Percentiles rank a stretch among this genome's conserved stretches.
Evolutionary conservation across 2,797 vertebrate genomes (phyloP).

Genomic region (Cichlasoma orientale): DNA sequence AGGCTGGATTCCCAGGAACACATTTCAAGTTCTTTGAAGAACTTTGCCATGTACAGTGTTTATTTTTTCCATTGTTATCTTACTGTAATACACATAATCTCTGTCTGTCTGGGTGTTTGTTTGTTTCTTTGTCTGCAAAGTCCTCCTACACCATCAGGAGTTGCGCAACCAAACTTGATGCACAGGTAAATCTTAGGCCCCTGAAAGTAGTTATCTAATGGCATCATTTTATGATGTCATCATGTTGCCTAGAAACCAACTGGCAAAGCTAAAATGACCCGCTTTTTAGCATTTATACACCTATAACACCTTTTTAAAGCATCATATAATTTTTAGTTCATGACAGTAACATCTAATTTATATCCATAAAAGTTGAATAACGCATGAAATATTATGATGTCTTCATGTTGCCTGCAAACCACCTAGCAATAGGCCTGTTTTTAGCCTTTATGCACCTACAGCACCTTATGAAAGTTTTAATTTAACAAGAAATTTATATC

Average conservation of each 20-base stretch:
- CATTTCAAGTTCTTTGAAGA: not conserved
- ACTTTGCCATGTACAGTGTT: not conserved
- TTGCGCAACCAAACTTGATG: slow-evolving; percentile 43
- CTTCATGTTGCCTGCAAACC: too few species aligned
- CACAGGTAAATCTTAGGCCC: not conserved
- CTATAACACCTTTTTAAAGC: not conserved
- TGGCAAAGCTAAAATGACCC: not conserved
- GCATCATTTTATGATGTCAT: not conserved
- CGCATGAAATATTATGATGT: too few species aligned
- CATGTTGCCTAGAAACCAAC: not conserved
- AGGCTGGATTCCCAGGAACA: not conserved
- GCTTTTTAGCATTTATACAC: not conserved
- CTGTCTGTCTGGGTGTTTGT: not conserved
- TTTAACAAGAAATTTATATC: too few species aligned
- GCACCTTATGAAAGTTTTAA: too few species aligned
- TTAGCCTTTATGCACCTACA: not conserved
- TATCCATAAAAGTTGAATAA: too few species aligned
- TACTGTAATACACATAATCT: not conserved
- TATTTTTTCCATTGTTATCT: slow-evolving; percentile 6
- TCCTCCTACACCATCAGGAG: slow-evolving; percentile 14
- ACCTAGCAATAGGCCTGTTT: not conserved
- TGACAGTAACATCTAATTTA: not conserved
- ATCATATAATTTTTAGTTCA: not conserved
- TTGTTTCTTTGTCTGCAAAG: not conserved
- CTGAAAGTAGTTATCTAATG: not conserved